Conservation (phyloP, 2,888 invertebrate species). For the Stenchaetothrips biformis region DNA sequence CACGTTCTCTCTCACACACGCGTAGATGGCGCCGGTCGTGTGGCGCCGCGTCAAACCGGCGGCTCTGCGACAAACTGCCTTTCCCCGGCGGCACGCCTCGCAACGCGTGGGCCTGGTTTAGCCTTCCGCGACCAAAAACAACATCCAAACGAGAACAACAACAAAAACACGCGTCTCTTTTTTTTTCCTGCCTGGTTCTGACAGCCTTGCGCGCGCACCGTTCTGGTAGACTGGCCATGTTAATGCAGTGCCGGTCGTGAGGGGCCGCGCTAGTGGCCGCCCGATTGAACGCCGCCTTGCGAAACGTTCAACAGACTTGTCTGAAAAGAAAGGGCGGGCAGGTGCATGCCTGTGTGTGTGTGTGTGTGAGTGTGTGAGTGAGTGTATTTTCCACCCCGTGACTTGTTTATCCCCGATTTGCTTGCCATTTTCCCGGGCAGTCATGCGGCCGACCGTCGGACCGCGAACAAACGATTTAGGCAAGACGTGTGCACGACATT, state of each 20-base stretch:
- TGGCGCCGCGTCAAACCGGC: background rate
- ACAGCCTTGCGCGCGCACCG: background rate
- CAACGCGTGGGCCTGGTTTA: too few relatives aligned
- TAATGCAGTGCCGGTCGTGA: background rate
- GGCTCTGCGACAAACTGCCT: background rate
- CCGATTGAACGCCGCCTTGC: background rate
- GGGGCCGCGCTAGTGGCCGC: background rate
- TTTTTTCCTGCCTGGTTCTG: background rate
- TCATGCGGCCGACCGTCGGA: too few relatives aligned
- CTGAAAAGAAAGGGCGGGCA: too few relatives aligned
- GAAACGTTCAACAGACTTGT: background rate
- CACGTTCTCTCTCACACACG: background rate
- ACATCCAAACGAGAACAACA: background rate
- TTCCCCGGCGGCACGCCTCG: background rate
- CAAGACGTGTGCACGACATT: too few relatives aligned
- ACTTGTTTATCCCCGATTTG: too few relatives aligned
- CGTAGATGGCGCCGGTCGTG: background rate
- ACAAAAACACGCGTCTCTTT: background rate
- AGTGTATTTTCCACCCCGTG: too few relatives aligned
- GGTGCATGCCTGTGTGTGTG: too few relatives aligned
- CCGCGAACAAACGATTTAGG: too few relatives aligned
- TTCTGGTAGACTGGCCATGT: constrained; percentile 20
- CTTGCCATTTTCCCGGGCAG: too few relatives aligned
- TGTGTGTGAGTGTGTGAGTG: too few relatives aligned
- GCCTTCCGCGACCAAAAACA: too few relatives aligned